Evolutionary conservation across 2,113 vertebrate species (phyloP).

Genomic region (Cisticola juncidis): DNA sequence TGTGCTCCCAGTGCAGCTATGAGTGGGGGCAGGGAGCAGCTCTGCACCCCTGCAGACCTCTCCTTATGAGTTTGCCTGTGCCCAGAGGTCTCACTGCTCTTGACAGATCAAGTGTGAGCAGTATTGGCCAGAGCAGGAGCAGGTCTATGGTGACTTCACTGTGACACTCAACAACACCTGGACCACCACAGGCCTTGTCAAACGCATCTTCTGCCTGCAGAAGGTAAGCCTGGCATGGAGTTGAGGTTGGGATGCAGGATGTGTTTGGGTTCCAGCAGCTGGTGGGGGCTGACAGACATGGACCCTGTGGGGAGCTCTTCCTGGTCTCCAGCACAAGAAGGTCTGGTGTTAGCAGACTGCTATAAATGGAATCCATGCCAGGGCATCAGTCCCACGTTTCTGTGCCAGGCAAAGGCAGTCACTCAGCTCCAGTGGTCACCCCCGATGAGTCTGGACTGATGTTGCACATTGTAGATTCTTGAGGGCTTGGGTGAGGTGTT

Average conservation of each 20-base stretch:
- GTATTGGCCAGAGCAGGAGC: slow-evolving; percentile 60
- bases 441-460: not conserved
- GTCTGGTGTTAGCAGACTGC: not conserved
- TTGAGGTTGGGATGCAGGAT: not conserved
- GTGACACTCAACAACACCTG: slow-evolving; percentile 35
- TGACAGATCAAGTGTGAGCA: slow-evolving; percentile 62
- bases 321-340: not conserved
- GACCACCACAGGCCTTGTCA: slow-evolving; percentile 2
- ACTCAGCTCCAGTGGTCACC: not conserved
- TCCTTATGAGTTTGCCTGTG: not conserved
- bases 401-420: not conserved
- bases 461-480: not conserved
- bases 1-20: not conserved
- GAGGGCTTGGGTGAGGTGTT: not conserved
- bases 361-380: not conserved
- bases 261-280: not conserved
- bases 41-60: not conserved
- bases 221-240: slow-evolving; percentile 15
- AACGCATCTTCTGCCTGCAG: slow-evolving; percentile 44
- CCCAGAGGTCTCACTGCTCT: not conserved
- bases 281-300: not conserved
- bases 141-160: slow-evolving; percentile 12
- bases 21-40: not conserved
- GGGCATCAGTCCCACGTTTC: not conserved
- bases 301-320: fast-evolving